These are phyloP conservation scores for Zygogramma bicolorata DNA, from an alignment of 2,888 invertebrate species.

Conservation along the genomic window DNA sequence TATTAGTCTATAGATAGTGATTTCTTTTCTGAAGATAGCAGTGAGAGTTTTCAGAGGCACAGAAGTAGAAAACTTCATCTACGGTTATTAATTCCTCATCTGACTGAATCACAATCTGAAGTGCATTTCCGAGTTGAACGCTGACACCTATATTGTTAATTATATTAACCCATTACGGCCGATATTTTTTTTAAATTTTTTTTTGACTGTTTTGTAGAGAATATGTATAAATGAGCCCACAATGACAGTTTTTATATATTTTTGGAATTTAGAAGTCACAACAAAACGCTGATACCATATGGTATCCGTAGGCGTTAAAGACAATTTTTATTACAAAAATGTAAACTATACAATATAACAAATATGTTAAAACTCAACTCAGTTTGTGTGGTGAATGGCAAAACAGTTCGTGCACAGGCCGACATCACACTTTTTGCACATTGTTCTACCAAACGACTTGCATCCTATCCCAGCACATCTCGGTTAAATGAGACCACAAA, in stretches of 20 bases:
- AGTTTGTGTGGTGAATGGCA: not conserved
- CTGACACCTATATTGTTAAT: too few relatives aligned
- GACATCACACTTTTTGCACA: conserved; percentile 23
- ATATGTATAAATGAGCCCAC: not conserved
- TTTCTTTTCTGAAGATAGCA: too few relatives aligned
- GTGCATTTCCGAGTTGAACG: too few relatives aligned
- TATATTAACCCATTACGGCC: too few relatives aligned
- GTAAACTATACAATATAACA: not conserved
- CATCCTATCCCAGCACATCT: conserved; percentile 23
- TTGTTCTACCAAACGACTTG: conserved; percentile 16
- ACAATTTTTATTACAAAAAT: not conserved
- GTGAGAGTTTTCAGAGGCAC: too few relatives aligned
- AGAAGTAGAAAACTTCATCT: too few relatives aligned
- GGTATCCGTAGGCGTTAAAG: conserved; percentile 8
- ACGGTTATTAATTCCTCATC: too few relatives aligned
- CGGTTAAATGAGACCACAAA: conserved; percentile 19
- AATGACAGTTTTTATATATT: not conserved
- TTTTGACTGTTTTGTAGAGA: conserved; percentile 1
- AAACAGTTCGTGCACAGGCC: conserved; percentile 13
- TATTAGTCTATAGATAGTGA: too few relatives aligned
- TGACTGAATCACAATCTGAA: too few relatives aligned
- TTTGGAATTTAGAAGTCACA: not conserved
- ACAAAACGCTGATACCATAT: conserved; percentile 19
- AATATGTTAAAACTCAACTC: not conserved
- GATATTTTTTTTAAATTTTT: too few relatives aligned